Conservation (phyloP, 2,888 invertebrate species). For the Platycnemis pennipes region DNA sequence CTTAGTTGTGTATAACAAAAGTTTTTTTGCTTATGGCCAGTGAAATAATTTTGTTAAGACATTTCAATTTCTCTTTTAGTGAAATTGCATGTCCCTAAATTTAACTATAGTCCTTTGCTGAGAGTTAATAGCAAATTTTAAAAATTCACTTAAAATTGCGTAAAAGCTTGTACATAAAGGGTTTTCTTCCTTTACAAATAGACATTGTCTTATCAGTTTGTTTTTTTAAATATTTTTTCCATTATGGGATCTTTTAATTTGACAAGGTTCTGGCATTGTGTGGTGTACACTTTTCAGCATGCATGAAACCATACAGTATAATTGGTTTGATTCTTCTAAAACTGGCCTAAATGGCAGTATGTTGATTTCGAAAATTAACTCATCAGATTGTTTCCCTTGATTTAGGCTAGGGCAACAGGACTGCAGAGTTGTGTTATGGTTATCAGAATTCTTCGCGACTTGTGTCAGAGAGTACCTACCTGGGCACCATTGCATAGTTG, state of each 20-base stretch:
- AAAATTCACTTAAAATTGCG: constrained; percentile 12
- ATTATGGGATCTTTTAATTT: constrained; percentile 23
- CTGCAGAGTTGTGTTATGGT: constrained; percentile 98
- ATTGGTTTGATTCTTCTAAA: constrained; percentile 29
- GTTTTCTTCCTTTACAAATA: constrained; percentile 57
- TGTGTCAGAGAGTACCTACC: constrained; percentile 95
- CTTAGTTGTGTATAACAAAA: constrained; percentile 50
- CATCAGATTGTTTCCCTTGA: constrained; percentile 58
- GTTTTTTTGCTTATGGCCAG: constrained; percentile 57
- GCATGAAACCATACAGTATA: constrained; percentile 42
- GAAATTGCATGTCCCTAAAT: constrained; percentile 68
- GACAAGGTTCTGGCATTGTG: constrained; percentile 56
- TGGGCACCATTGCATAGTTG: constrained; percentile 97
- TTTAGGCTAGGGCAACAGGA: constrained; percentile 96
- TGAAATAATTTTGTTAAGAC: constrained; percentile 33
- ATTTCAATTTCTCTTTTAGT: constrained; percentile 61
- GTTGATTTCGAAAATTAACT: background rate
- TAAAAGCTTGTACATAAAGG: constrained; percentile 65
- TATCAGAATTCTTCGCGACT: constrained; percentile 96
- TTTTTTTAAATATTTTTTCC: background rate
- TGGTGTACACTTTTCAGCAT: constrained; percentile 38
- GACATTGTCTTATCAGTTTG: constrained; percentile 43
- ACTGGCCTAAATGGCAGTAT: background rate
- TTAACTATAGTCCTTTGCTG: constrained; percentile 16
- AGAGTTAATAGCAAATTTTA: background rate